Percentiles rank a stretch among this genome's conserved stretches.
Evolutionary conservation across 2,888 invertebrate genomes (phyloP).

Genomic region (Ametastegia equiseti): DNA sequence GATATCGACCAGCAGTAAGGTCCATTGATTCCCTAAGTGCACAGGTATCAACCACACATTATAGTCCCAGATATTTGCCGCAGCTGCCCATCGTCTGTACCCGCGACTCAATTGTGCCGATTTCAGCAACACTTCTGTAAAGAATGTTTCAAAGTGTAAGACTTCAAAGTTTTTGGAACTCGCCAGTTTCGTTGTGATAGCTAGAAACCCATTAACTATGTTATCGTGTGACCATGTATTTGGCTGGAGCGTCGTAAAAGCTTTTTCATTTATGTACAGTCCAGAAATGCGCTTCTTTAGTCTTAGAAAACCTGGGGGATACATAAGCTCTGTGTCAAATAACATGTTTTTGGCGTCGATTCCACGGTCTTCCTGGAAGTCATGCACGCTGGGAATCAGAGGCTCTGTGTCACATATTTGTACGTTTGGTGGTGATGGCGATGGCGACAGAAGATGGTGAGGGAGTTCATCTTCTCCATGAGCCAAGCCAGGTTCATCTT

Average conservation of each 20-base stretch:
- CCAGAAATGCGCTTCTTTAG: not conserved
- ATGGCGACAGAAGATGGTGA: no score
- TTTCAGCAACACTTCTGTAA: not conserved
- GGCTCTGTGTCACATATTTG: no score
- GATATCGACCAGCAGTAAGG: not conserved
- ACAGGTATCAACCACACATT: not conserved
- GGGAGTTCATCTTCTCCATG: no score
- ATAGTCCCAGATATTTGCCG: not conserved
- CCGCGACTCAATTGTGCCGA: not conserved
- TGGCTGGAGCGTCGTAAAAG: not conserved
- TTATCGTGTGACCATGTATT: not conserved
- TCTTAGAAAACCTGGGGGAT: not conserved
- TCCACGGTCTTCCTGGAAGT: no score
- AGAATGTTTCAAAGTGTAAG: not conserved
- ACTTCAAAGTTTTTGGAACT: not conserved
- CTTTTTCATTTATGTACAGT: not conserved
- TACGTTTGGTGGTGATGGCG: no score
- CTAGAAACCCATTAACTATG: not conserved
- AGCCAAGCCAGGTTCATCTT: no score
- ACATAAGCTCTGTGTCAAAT: not conserved
- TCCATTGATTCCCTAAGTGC: not conserved
- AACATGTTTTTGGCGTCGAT: no score
- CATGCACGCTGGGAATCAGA: no score
- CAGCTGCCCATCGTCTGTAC: not conserved
- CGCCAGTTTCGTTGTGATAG: not conserved